Evolutionary conservation across 2,888 invertebrate species (phyloP), one percentile per base, ranked within the genome.

Genomic region (Drosophila macrospina): DNA sequence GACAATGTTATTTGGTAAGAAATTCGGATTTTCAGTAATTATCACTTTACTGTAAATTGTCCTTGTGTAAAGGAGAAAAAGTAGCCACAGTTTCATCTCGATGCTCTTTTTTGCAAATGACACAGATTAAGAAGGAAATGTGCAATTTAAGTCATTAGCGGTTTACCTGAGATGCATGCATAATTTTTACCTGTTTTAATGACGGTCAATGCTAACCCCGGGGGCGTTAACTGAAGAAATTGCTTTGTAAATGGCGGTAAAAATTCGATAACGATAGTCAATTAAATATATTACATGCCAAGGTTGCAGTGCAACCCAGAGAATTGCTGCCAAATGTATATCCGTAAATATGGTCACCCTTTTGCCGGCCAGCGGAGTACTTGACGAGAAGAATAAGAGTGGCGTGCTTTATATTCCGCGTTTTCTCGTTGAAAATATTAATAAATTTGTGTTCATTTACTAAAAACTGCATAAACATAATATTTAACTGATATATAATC

Each of bases 391-490:
- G 74, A 78, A 81, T 66, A 69, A 69, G 64, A 74, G 52, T 28
- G 15, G 76, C 76, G 79, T 77, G 79, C 79, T 34, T 71, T 16
- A 37, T 41, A 15, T 47, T 69, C 60, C 64, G 75, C 55, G 74
- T 75, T 70, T 54, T 47, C 4, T 5, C n/a, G 20, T 0, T 32
- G 16, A 36, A 62, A 55, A 71, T 54, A 61, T 51, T 15, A 51
- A 44, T 54, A 32, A 32, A 34, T 4, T 36, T 30, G 2, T 56
- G 24, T 20, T 16, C 42, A 48, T 20, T 20, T 0, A 16, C 5
- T 37, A 6, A 32, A 41, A 56, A 42, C 6, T 6, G 1, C 1
- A 26, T 4, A 26, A 50, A 4, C 3, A 15, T 2, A 0, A n/a
- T 13, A n/a, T 28, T 26, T 1, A 52, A 32, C 3, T 32, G 5